Percentiles rank a stretch among this genome's conserved stretches.
Evolutionary conservation across 2,113 vertebrate species (phyloP).

Genomic region (Psophia crepitans): DNA sequence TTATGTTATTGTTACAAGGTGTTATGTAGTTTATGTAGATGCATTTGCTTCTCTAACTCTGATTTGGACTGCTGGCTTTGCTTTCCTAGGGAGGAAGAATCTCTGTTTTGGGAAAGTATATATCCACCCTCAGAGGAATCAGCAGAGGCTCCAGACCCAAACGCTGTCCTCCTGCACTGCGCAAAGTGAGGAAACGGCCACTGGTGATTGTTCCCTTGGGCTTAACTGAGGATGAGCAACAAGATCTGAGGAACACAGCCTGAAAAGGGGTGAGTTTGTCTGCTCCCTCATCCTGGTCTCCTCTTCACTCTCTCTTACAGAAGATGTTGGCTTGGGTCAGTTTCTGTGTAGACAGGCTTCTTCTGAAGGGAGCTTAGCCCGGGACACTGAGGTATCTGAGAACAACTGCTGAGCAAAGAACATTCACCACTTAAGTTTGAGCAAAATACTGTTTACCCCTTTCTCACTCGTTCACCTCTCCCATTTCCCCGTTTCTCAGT

Average conservation of each 20-base stretch:
- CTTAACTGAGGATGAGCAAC: not conserved
- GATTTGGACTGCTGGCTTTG: not conserved
- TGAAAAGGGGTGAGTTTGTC: not conserved
- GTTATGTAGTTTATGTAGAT: not conserved
- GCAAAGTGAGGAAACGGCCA: not conserved
- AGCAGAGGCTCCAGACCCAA: not conserved
- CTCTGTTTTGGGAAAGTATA: not conserved
- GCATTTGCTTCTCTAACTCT: not conserved
- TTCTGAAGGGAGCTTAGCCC: not conserved
- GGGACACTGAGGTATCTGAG: not conserved
- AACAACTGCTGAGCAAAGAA: slow-evolving; percentile 28
- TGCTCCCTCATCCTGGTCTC: not conserved
- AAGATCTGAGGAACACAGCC: not conserved
- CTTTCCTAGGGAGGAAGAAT: not conserved
- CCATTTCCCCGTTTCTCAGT: not conserved
- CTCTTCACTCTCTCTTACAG: not conserved
- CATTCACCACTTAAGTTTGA: not conserved
- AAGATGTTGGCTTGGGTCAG: not conserved
- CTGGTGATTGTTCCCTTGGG: not conserved
- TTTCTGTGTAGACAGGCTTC: not conserved
- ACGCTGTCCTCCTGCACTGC: not conserved
- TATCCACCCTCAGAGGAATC: not conserved
- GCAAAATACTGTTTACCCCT: slow-evolving; percentile 27
- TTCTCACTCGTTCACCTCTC: slow-evolving; percentile 21
- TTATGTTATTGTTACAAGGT: not conserved